phyloP scores from a whole-genome alignment of 1,140 invertebrate genomes.

The Lepidurus couesii region DNA sequence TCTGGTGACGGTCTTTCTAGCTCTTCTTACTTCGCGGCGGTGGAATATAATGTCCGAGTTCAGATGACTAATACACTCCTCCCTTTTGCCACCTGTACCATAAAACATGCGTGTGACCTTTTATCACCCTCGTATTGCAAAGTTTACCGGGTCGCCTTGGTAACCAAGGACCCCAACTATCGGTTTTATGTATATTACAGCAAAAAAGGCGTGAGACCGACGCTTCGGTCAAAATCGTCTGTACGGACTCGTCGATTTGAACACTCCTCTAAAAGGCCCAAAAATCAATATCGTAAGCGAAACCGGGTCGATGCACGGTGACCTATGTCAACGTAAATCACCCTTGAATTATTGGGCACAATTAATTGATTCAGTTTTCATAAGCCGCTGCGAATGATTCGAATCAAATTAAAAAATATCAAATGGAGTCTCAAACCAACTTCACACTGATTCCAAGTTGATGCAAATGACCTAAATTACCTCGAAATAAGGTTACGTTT shows the following conservation, averaged over 20 bases:
- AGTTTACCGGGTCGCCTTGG: slow-evolving; percentile 16
- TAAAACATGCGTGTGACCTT: slow-evolving; percentile 13
- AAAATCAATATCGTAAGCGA: no score
- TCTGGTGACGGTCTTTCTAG: neutral
- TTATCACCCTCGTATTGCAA: neutral
- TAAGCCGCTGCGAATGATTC: no score
- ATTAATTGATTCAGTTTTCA: no score
- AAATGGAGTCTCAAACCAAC: no score
- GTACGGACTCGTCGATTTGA: neutral
- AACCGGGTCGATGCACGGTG: no score
- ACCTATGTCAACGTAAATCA: no score
- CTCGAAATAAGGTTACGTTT: no score
- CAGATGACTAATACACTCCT: neutral
- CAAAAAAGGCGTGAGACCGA: neutral
- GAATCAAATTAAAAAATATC: no score
- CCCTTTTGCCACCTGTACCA: neutral
- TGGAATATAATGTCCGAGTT: neutral
- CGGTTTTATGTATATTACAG: neutral
- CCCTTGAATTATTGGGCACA: no score
- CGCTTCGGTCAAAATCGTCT: neutral
- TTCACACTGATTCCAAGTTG: no score
- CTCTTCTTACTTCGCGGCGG: neutral
- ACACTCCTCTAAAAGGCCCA: no score
- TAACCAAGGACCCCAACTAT: neutral
- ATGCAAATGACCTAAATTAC: no score